phyloP scores from a whole-genome alignment of 2,797 vertebrate genomes.

The Tauraco hartlaubi region DNA sequence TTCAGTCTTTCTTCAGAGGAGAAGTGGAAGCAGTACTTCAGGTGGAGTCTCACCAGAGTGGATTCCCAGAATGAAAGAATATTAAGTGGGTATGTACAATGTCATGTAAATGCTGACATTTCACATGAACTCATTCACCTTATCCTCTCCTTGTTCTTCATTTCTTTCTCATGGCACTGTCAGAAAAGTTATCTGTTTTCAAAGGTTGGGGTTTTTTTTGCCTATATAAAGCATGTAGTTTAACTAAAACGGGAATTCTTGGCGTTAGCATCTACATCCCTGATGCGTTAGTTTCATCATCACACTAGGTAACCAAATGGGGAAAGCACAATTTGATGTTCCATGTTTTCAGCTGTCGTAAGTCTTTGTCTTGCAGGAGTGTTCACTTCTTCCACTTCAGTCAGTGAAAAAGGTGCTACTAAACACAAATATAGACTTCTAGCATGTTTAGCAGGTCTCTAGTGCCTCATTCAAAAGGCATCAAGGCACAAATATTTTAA shows the following conservation, averaged over 20 bases:
- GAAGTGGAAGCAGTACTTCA: not conserved
- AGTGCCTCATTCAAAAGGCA: not conserved
- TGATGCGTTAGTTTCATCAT: not conserved
- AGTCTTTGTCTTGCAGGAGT: not conserved
- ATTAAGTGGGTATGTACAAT: not conserved
- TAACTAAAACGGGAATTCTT: not conserved
- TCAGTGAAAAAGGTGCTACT: not conserved
- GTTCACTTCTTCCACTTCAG: not conserved
- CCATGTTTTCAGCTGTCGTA: not conserved
- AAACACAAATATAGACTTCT: not conserved
- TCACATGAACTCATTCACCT: not conserved
- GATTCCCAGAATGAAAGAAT: not conserved
- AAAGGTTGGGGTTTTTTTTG: too few relatives aligned
- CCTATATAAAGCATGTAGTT: not conserved
- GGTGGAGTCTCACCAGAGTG: not conserved
- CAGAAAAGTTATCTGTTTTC: not conserved
- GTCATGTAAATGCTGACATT: not conserved
- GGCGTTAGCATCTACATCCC: not conserved
- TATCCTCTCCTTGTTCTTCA: not conserved
- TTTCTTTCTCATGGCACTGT: not conserved
- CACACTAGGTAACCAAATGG: not conserved
- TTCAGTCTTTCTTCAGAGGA: not conserved
- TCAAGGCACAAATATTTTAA: not conserved
- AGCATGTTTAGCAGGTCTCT: not conserved
- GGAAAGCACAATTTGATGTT: not conserved